Evolutionary conservation across 2,888 invertebrate species (phyloP), one percentile per base, ranked within the genome.

Genomic region (Catocala sponsa): DNA sequence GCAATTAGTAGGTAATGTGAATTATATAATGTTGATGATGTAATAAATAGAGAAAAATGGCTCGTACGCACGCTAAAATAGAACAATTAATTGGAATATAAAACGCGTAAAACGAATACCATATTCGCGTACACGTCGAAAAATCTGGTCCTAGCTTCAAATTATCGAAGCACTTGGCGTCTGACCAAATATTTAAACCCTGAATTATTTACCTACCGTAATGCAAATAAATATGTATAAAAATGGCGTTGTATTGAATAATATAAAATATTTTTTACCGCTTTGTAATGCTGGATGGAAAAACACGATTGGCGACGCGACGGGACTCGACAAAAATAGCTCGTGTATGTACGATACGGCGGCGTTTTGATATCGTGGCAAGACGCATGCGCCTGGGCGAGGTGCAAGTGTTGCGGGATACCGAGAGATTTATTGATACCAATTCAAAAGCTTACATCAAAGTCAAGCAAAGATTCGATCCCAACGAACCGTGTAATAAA

Each of bases 271-370:
- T 64, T 60, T 25, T 73, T 67, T 59, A 61, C 52, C 48, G 43
- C 48, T 57, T 65, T 55, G 48, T 50, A 62, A 52, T 50, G 42
- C 49, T 57, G 50, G 48, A 67, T 71, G 69, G 65, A 71, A 72
- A 65, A 70, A 70, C 59, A 75, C 68, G 70, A 70, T 77, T 64
- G 68, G 59, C 70, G 68, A 69, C 59, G 67, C 64, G 67, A 65
- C 71, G 66, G 60, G 68, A 48, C 64, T 68, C 63, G 68, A 67
- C 77, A 80, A 74, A 82, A 82, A 83, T 83, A 83, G 71, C 76
- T 64, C 50, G 66, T 68, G 67, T 67, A 68, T 55, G 76, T 70
- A 72, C 65, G 73, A 71, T 80, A 75, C 71, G 67, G 70, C 70
- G 71, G 70, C 70, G 71, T 76, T 82, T 79, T 74, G 67, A 78